Evolutionary conservation across 2,888 invertebrate genomes (phyloP).

Genomic region (Morpho deidamia): DNA sequence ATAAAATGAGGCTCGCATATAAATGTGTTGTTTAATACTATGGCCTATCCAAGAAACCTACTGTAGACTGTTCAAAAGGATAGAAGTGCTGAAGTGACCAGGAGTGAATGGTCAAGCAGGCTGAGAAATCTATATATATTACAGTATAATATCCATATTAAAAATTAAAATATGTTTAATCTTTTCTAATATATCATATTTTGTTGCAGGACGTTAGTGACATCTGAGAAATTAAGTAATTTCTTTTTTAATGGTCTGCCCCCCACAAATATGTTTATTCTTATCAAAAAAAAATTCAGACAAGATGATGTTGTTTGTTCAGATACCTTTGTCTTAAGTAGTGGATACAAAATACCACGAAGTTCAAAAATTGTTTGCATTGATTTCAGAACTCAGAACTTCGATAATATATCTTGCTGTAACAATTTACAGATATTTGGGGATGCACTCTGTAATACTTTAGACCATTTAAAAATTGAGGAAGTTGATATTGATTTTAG

Average conservation of each 20-base stretch:
- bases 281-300: conserved; percentile 60
- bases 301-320: conserved; percentile 37
- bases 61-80: no score
- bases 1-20: no score
- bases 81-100: no score
- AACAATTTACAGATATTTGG: conserved; percentile 62
- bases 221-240: conserved; percentile 60
- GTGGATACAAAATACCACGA: conserved; percentile 55
- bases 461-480: conserved; percentile 33
- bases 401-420: conserved; percentile 52
- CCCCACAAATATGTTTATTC: conserved; percentile 72
- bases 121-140: no score
- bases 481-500: conserved; percentile 34
- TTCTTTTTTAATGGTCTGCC: conserved; percentile 55
- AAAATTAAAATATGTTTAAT: neutral
- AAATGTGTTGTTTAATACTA: no score
- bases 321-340: conserved; percentile 53
- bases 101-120: no score
- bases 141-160: neutral
- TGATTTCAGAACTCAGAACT: conserved; percentile 45
- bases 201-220: conserved; percentile 56
- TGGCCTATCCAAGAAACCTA: no score
- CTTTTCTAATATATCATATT: neutral
- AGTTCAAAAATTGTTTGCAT: conserved; percentile 55
- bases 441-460: conserved; percentile 41